Percentiles rank a stretch among this genome's conserved stretches.
Conservation (phyloP, 1,140 invertebrate genomes). For the Drosophila truncata region DNA sequence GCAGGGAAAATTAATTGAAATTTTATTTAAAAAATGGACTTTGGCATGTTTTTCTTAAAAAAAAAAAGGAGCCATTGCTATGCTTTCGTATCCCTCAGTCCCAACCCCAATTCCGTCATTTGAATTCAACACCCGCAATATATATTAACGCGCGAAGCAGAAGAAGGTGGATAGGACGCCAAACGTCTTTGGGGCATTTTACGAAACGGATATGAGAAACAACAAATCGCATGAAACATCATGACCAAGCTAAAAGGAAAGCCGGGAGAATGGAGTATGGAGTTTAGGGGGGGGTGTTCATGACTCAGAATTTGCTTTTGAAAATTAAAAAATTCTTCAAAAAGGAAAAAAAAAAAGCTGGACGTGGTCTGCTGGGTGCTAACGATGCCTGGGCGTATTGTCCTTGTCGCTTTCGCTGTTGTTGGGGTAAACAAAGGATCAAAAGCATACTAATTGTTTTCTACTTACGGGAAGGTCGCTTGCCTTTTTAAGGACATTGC, state of each 20-base stretch:
- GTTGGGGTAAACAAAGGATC: slow-evolving; percentile 84
- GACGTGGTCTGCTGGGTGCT: slow-evolving; percentile 74
- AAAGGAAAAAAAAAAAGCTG: slow-evolving; percentile 42
- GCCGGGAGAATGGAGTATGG: slow-evolving; percentile 1
- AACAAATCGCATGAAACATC: slow-evolving; percentile 67
- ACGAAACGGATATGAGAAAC: slow-evolving; percentile 81
- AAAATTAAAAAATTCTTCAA: slow-evolving; percentile 83
- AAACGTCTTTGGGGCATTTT: slow-evolving; percentile 73
- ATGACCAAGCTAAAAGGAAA: slow-evolving; percentile 44
- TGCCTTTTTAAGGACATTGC: slow-evolving; percentile 25
- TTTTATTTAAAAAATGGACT: slow-evolving; percentile 60
- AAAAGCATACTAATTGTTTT: slow-evolving; percentile 85
- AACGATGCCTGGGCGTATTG: slow-evolving; percentile 63
- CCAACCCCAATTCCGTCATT: slow-evolving; percentile 2
- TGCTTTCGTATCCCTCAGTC: slow-evolving; percentile 1
- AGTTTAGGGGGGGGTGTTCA: slow-evolving; percentile 41
- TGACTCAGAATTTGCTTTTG: slow-evolving; percentile 76
- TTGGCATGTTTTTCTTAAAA: slow-evolving; percentile 67
- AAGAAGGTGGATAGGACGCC: slow-evolving; percentile 23
- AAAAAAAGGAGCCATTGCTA: slow-evolving; percentile 13
- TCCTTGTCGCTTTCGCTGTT: slow-evolving; percentile 59
- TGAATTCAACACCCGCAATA: slow-evolving; percentile 49
- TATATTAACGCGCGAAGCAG: slow-evolving; percentile 53
- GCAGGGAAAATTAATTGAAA: slow-evolving; percentile 67
- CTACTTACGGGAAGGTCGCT: slow-evolving; percentile 68